Evolutionary conservation across 2,113 vertebrate genomes (phyloP), one percentile per base, ranked within the genome.

Genomic region (Hippocampus guttulatus): DNA sequence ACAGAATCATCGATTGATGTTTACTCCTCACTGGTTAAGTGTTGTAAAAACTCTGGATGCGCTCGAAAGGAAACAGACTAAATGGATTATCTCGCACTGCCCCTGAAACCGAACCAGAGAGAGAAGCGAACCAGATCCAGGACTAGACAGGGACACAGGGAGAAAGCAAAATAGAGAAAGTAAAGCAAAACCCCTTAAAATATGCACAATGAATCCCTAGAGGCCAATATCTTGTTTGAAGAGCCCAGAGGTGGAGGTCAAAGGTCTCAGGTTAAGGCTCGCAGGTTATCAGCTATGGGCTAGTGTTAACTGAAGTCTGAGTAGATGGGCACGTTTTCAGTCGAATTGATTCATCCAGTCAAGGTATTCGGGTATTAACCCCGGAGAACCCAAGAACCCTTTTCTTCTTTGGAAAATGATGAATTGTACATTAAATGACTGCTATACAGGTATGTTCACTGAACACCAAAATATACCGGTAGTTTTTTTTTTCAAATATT

Each of bases 171-270:
- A 80, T 58, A 84, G 40, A 78, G 51, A 69, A 49, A 78, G 75
- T 62, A 73, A 78, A 75, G 67, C 68, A 74, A 83, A 73, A 83
- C 70, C 66, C 38, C 64, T 75, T 75, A 64, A 76, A 68, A 78
- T 82, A 27, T 79, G 69, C 64, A 68, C 69, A 72, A 68, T 73
- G 41, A 73, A 76, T 80, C 82, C 88, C 82, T 74, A 49, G 77
- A 85, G 87, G 81, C 84, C 81, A 83, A 82, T 81, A 81, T 84
- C 81, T 83, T 76, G 77, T 88, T 88, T 88, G 81, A 84, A 80
- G 81, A 81, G 77, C 74, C 78, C 80, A 27, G 64, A 73, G 81
- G 78, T 83, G 68, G 83, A 75, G 76, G 80, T 84, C 80, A 87
- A 40, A 83, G 86, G 87, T 87, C 70, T 65, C 67, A 78, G 80